A percentile compares a stretch with the other conserved stretches of the same genome.
These are phyloP conservation scores for Drosophila persimilis DNA, from an alignment of 1,140 invertebrate species.

Conservation along the genomic window DNA sequence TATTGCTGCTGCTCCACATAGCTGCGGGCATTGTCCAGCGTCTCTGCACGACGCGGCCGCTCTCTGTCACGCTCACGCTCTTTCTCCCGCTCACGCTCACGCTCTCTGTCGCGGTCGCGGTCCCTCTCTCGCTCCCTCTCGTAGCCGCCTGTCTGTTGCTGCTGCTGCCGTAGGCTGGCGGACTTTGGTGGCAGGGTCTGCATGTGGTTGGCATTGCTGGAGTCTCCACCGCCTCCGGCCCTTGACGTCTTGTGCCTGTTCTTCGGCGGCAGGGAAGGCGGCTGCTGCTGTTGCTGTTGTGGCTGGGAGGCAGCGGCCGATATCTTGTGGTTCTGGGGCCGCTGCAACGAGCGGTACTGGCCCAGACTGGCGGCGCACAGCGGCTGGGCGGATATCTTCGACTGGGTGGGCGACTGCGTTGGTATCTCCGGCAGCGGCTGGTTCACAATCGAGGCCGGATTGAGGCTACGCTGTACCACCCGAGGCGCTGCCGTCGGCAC, in stretches of 20 bases:
- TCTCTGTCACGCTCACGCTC: slow-evolving; percentile 42
- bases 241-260: slow-evolving; percentile 73
- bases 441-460: slow-evolving; percentile 80
- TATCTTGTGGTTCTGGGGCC: slow-evolving; percentile 64
- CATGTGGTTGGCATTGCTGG: slow-evolving; percentile 72
- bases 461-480: slow-evolving; percentile 68
- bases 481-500: slow-evolving; percentile 58
- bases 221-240: slow-evolving; percentile 27
- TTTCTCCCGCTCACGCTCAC: slow-evolving; percentile 42
- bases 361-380: slow-evolving; percentile 78
- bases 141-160: not conserved
- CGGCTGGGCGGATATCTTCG: slow-evolving; percentile 79
- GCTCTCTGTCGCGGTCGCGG: slow-evolving; percentile 31
- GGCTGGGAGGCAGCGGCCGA: slow-evolving; percentile 22
- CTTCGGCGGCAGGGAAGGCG: slow-evolving; percentile 79
- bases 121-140: slow-evolving; percentile 48
- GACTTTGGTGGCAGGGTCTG: slow-evolving; percentile 78
- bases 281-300: slow-evolving; percentile 61
- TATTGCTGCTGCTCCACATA: slow-evolving; percentile 68
- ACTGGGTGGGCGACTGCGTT: slow-evolving; percentile 55
- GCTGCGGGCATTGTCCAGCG: slow-evolving; percentile 75
- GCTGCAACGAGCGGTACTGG: slow-evolving; percentile 79
- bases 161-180: slow-evolving; percentile 56
- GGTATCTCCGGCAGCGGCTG: slow-evolving; percentile 82
- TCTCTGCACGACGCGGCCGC: slow-evolving; percentile 67